These are phyloP conservation scores for Furnarius figulus DNA, from an alignment of 2,113 vertebrate species.

Conservation along the genomic window DNA sequence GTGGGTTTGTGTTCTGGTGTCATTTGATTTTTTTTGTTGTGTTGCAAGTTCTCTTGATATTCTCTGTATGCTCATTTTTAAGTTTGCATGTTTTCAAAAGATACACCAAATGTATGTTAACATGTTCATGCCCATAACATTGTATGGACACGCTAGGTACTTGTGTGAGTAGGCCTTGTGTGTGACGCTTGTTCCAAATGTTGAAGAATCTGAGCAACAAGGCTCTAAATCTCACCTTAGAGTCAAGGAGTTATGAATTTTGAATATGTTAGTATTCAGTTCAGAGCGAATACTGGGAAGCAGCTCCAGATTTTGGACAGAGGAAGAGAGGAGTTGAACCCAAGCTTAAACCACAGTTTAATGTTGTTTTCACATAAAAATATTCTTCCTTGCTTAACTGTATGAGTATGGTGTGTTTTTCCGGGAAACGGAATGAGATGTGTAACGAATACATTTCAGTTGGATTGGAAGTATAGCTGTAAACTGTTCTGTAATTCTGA, in stretches of 20 bases:
- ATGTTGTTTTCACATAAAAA: not conserved
- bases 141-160: not conserved
- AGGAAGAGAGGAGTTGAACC: not conserved
- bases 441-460: not conserved
- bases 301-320: not conserved
- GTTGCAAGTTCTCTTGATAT: not conserved
- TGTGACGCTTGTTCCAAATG: not conserved
- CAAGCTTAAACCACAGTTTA: not conserved
- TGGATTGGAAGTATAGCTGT: not conserved
- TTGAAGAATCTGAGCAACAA: not conserved
- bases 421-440: not conserved
- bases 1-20: not conserved
- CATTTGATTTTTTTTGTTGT: not conserved
- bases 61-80: not conserved
- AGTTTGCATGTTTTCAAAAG: not conserved
- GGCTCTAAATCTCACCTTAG: not conserved
- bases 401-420: not conserved
- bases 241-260: not conserved
- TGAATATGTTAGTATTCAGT: not conserved
- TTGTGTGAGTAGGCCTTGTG: not conserved
- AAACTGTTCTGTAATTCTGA: not conserved
- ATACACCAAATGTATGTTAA: not conserved
- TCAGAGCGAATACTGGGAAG: not conserved
- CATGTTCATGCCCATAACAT: rapidly evolving
- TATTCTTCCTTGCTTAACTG: not conserved